Evolutionary conservation across 2,797 vertebrate species (phyloP).

Genomic region (Enoplosus armatus): DNA sequence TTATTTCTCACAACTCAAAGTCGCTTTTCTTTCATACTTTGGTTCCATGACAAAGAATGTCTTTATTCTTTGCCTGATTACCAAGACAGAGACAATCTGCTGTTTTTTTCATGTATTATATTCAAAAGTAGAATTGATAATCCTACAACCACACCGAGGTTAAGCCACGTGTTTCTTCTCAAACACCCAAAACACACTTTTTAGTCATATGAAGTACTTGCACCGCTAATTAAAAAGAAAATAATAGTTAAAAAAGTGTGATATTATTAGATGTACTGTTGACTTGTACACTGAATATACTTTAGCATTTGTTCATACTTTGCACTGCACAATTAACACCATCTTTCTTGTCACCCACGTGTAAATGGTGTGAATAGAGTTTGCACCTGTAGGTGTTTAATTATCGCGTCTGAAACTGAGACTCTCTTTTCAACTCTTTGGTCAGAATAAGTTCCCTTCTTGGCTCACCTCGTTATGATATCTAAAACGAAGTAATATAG

Average conservation of each 20-base stretch:
- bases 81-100: not conserved
- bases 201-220: not conserved
- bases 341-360: constrained; percentile 18
- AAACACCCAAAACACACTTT: not conserved
- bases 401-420: constrained; percentile 72
- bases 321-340: constrained; percentile 57
- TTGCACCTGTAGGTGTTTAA: constrained; percentile 74
- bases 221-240: not conserved
- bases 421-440: constrained; percentile 21
- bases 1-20: constrained; percentile 1
- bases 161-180: not conserved
- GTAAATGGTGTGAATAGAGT: constrained; percentile 44
- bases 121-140: not conserved
- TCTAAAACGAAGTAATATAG: constrained; percentile 9
- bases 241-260: not conserved
- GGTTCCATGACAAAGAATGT: not conserved
- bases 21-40: not conserved
- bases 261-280: not conserved
- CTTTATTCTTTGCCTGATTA: not conserved
- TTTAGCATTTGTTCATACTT: constrained; percentile 4
- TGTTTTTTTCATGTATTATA: not conserved
- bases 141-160: not conserved
- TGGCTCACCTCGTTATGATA: not conserved
- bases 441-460: not conserved
- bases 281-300: constrained; percentile 3